Conservation (phyloP, 1,140 invertebrate species). For the Chironomus striatipennis region DNA sequence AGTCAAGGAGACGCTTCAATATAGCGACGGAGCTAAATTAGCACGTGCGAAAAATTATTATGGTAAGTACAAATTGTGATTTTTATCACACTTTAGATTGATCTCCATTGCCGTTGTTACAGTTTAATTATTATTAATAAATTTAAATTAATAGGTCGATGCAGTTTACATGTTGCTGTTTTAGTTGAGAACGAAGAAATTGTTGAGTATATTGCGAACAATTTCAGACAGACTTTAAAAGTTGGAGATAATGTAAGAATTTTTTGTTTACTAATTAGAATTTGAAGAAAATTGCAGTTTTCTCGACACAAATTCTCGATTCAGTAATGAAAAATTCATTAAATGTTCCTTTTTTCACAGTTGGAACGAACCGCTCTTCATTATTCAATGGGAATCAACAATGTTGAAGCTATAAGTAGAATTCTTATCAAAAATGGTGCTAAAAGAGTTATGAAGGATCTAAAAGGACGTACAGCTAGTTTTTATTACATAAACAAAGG, state of each 20-base stretch:
- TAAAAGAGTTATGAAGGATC: constrained; percentile 70
- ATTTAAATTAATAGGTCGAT: constrained; percentile 41
- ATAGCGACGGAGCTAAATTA: constrained; percentile 52
- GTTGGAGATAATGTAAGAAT: constrained; percentile 82
- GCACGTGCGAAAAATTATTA: constrained; percentile 65
- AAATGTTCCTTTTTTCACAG: constrained; percentile 41
- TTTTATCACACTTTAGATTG: not conserved
- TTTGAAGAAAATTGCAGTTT: too few species aligned
- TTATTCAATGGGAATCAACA: constrained; percentile 81
- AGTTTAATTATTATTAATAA: not conserved
- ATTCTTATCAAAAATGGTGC: constrained; percentile 74
- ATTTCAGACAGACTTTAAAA: constrained; percentile 60
- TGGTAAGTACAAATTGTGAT: constrained; percentile 36
- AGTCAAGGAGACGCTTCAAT: constrained; percentile 50
- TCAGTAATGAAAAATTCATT: not conserved
- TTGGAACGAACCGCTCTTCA: constrained; percentile 76
- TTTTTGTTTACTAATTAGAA: constrained; percentile 30
- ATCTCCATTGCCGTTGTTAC: not conserved
- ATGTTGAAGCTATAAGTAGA: constrained; percentile 67
- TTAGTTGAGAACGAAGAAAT: constrained; percentile 69
- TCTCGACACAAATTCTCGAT: not conserved
- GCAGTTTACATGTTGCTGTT: constrained; percentile 72
- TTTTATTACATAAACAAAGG: constrained; percentile 89
- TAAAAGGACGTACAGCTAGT: constrained; percentile 80
- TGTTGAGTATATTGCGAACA: constrained; percentile 60